Percentiles rank a stretch among this genome's conserved stretches.
Evolutionary conservation across 2,113 vertebrate species (phyloP).

Genomic region (Myodes glareolus): DNA sequence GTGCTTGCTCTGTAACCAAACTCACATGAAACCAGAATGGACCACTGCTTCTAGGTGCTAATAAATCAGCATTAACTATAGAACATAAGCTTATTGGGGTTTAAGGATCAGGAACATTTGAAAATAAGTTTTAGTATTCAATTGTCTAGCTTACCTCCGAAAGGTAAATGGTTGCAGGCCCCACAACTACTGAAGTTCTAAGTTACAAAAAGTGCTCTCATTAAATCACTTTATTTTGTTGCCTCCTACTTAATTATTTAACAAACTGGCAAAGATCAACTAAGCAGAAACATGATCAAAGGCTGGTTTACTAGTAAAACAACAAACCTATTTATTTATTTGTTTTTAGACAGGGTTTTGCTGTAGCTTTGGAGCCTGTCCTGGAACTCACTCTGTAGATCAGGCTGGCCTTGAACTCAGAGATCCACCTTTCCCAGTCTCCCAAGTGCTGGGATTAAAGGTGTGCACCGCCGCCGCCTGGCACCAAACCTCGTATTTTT

Average conservation of each 20-base stretch:
- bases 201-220: constrained; percentile 20
- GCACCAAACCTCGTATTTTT: background rate
- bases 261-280: background rate
- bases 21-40: constrained; percentile 43
- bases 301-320: background rate
- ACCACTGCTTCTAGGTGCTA: constrained; percentile 65
- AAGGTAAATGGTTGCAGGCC: constrained; percentile 25
- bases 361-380: no score
- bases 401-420: no score
- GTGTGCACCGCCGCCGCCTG: no score
- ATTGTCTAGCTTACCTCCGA: constrained; percentile 36
- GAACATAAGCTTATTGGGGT: constrained; percentile 63
- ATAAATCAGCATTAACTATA: constrained; percentile 76
- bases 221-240: constrained; percentile 14
- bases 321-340: background rate
- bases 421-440: no score
- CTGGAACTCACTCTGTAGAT: no score
- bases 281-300: constrained; percentile 43
- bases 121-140: constrained; percentile 64
- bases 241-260: constrained; percentile 2
- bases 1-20: constrained; percentile 56
- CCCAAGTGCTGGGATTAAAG: no score
- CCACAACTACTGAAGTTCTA: background rate
- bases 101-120: constrained; percentile 61
- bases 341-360: no score